These are phyloP conservation scores for Euclidia mi DNA, from an alignment of 2,888 invertebrate species.

Conservation along the genomic window DNA sequence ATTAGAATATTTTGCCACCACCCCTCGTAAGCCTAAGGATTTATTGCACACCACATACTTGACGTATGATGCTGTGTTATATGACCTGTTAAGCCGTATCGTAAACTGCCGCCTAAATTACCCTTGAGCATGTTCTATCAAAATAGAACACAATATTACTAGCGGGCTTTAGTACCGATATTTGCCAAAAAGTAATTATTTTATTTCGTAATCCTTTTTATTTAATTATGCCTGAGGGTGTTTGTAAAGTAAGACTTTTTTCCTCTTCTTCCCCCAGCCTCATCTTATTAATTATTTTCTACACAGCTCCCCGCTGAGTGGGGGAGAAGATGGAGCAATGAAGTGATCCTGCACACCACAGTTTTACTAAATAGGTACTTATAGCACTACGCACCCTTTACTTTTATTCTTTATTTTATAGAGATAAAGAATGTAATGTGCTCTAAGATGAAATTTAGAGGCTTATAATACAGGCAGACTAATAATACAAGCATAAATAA, in stretches of 20 bases:
- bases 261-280: slow-evolving; percentile 29
- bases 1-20: slow-evolving; percentile 22
- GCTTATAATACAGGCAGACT: no score
- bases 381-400: background rate
- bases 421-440: no score
- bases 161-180: background rate
- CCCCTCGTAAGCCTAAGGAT: slow-evolving; percentile 34
- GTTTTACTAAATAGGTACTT: slow-evolving; percentile 35
- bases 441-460: no score
- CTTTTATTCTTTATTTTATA: background rate
- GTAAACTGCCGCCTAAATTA: slow-evolving; percentile 32
- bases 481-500: no score
- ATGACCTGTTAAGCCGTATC: slow-evolving; percentile 32
- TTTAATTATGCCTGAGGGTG: slow-evolving; percentile 18
- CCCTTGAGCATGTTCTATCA: slow-evolving; percentile 40
- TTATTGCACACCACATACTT: slow-evolving; percentile 29
- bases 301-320: slow-evolving; percentile 30
- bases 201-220: slow-evolving; percentile 11
- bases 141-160: background rate
- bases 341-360: slow-evolving; percentile 27
- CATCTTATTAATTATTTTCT: slow-evolving; percentile 53
- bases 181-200: background rate
- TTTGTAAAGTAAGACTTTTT: slow-evolving; percentile 37
- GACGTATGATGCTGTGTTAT: slow-evolving; percentile 32
- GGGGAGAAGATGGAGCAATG: no score